phyloP scores from a whole-genome alignment of 2,797 vertebrate species.

The Sylvilagus floridanus region DNA sequence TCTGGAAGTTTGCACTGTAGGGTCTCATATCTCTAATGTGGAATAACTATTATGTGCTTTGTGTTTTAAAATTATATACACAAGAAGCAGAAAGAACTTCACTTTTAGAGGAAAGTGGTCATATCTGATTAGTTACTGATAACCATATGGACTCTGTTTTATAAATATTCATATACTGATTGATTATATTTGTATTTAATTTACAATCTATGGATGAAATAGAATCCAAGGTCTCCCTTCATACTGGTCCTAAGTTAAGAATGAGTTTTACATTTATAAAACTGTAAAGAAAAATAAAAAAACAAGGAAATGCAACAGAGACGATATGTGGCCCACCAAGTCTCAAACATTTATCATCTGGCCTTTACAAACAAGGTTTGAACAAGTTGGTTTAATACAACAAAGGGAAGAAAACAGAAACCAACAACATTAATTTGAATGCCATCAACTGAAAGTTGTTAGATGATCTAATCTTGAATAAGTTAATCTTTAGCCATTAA shows the following conservation, averaged over 20 bases:
- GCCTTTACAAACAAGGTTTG: neutral
- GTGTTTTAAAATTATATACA: neutral
- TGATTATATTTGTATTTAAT: neutral
- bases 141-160: neutral
- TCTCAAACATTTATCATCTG: neutral
- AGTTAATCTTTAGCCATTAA: neutral
- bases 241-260: neutral
- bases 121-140: neutral
- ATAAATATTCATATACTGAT: neutral
- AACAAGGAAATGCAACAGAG: neutral
- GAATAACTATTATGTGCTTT: conserved; percentile 8
- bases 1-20: neutral
- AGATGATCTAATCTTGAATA: neutral
- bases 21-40: neutral
- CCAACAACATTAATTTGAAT: too few relatives aligned
- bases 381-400: neutral
- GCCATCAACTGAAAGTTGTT: too few relatives aligned
- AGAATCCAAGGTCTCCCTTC: neutral
- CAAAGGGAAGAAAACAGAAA: neutral
- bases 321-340: neutral
- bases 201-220: neutral
- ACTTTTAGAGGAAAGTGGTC: too few relatives aligned
- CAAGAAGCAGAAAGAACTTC: too few relatives aligned
- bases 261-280: neutral
- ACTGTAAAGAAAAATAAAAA: neutral